Evolutionary conservation across 2,113 vertebrate species (phyloP), one percentile per base, ranked within the genome.

Genomic region (Jacana jacana): DNA sequence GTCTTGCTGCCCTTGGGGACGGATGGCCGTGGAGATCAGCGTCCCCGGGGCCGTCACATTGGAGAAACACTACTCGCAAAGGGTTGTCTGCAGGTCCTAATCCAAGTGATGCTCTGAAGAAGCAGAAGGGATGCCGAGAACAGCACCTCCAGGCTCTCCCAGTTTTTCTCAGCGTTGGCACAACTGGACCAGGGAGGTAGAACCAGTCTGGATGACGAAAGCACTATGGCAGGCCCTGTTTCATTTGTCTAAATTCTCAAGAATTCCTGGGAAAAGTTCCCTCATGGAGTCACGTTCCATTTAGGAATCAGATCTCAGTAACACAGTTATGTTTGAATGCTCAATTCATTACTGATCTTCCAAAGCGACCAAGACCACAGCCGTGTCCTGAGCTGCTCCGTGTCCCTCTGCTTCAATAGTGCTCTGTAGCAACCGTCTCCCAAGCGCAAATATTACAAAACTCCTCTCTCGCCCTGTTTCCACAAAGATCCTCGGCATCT

Each of bases 361-460:
- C 39, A 42, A 80, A 79, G 54, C 6, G 13, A 46, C 17, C 42
- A 52, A 58, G 65, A 20, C 39, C 22, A 28, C 57, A 52, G 51
- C 18, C 1, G 1, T n/a, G 22, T 78, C 42, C 57, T 6, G 33
- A 80, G 40, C 30, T 10, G 63, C 30, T 66, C 51, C 2, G 1
- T 20, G 20, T 39, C 37, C 24, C 23, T 20, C 44, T 14, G 30
- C 22, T 63, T 85, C 52, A 63, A 42, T 24, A 55, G 46, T 35
- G 72, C 40, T 17, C 46, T 0, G 0, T 6, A 51, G 68, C n/a
- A 76, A 69, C 63, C 1, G 0, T 4, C 31, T 37, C 14, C 31
- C 10, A 8, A n/a, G n/a, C 8, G n/a, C 73, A 63, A 63, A 85
- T 14, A 85, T 46, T 10, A 66, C 16, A 3, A 48, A 76, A 51